These are phyloP conservation scores for Psittacara wagleri DNA, from an alignment of 2,113 vertebrate genomes.

Conservation along the genomic window DNA sequence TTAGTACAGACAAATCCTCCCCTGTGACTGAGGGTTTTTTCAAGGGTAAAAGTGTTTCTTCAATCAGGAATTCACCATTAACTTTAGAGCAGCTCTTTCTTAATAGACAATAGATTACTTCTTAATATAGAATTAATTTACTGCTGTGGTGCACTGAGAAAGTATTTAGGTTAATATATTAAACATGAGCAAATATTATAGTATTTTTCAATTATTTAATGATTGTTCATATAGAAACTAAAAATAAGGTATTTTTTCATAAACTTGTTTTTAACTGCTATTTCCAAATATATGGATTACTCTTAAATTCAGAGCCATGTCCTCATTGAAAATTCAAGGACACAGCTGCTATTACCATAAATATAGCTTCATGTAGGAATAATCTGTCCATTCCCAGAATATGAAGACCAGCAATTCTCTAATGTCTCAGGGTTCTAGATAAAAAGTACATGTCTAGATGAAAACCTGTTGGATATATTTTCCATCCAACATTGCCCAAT, in stretches of 20 bases:
- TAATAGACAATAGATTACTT: background rate
- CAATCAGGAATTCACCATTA: background rate
- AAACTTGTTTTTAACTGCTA: background rate
- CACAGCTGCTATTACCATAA: background rate
- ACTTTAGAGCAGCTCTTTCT: background rate
- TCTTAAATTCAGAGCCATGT: background rate
- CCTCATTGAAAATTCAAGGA: background rate
- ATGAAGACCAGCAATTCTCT: background rate
- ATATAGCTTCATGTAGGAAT: background rate
- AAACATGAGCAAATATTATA: background rate
- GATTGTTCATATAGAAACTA: background rate
- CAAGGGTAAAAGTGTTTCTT: background rate
- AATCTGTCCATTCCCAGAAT: background rate
- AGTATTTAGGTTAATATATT: background rate
- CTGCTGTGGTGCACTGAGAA: background rate
- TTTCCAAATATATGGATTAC: background rate
- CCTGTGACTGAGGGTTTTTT: background rate
- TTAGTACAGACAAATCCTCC: background rate
- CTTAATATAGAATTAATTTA: background rate
- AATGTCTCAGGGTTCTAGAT: background rate
- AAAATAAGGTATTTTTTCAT: background rate
- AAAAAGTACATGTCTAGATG: background rate
- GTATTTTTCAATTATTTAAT: background rate
- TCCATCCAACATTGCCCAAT: background rate
- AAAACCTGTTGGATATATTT: background rate